These are phyloP conservation scores for Trichopria drosophilae DNA, from an alignment of 2,888 invertebrate species.

Conservation along the genomic window DNA sequence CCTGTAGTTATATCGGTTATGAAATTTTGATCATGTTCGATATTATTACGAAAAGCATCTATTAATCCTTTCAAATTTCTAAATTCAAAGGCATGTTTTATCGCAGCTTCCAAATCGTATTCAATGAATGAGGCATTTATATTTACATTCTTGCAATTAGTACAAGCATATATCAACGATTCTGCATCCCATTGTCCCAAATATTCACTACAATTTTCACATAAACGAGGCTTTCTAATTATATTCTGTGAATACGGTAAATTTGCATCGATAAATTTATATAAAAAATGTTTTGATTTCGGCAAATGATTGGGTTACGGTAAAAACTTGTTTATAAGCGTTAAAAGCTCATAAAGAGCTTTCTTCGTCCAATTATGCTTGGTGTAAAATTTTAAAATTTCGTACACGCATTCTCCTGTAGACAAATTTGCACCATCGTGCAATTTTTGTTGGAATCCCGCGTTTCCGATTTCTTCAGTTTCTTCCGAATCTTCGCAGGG, in stretches of 20 bases:
- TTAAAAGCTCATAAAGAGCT: conserved; percentile 6
- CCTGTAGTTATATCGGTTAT: conserved; percentile 14
- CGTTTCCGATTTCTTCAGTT: no score
- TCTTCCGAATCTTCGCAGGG: no score
- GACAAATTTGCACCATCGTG: background rate
- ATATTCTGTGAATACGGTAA: conserved; percentile 5
- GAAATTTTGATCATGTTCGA: background rate
- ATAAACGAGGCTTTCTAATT: conserved; percentile 20
- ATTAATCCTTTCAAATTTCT: conserved; percentile 12
- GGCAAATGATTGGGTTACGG: conserved; percentile 25
- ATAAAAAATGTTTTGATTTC: conserved; percentile 11
- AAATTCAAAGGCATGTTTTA: conserved; percentile 14
- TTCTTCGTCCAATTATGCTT: conserved; percentile 10
- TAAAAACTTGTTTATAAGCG: conserved; percentile 9
- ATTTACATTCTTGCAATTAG: conserved; percentile 1
- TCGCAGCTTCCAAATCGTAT: conserved; percentile 11
- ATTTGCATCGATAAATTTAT: conserved; percentile 14
- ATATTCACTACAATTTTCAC: conserved; percentile 18
- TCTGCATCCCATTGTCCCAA: background rate
- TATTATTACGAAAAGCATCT: background rate
- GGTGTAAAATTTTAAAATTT: conserved; percentile 8
- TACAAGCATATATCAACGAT: background rate
- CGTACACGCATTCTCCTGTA: conserved; percentile 1
- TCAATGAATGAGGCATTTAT: conserved; percentile 15
- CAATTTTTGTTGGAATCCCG: no score